A percentile compares a stretch with the other conserved stretches of the same genome.
Conservation (phyloP, 2,113 vertebrate genomes). For the Myanophis thanlyinensis region DNA sequence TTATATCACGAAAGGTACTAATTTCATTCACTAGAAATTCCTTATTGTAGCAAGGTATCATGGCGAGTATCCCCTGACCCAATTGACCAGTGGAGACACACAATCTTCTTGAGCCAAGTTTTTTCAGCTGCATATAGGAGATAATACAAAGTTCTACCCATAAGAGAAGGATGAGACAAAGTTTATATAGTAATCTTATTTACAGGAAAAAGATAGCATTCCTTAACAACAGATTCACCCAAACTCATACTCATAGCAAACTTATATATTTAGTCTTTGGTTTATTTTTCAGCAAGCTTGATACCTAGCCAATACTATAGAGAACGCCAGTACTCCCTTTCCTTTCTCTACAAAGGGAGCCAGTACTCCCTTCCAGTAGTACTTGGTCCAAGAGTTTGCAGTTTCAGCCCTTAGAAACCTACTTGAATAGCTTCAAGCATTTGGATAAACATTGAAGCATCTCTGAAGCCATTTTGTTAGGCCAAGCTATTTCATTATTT, state of each 20-base stretch:
- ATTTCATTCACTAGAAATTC: not conserved
- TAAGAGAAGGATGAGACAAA: not conserved
- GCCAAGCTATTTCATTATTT: not conserved
- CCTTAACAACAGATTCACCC: not conserved
- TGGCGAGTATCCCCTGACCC: not conserved
- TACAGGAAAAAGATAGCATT: not conserved
- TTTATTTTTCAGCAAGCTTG: not conserved
- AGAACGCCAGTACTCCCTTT: no score
- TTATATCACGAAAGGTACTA: constrained; percentile 7
- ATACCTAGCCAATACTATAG: not conserved
- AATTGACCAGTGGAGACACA: not conserved
- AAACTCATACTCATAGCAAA: not conserved
- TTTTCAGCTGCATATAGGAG: not conserved
- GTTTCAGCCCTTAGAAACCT: not conserved
- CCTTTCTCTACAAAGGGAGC: not conserved
- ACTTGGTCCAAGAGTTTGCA: not conserved
- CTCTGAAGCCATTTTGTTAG: not conserved
- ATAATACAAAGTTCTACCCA: not conserved
- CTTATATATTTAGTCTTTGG: not conserved
- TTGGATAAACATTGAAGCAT: not conserved
- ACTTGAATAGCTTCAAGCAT: not conserved
- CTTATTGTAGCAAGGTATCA: not conserved
- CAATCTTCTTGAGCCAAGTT: not conserved
- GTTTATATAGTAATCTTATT: not conserved
- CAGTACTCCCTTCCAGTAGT: not conserved